Conservation (phyloP, 2,888 invertebrate species). For the Platerodrilus igneus region DNA sequence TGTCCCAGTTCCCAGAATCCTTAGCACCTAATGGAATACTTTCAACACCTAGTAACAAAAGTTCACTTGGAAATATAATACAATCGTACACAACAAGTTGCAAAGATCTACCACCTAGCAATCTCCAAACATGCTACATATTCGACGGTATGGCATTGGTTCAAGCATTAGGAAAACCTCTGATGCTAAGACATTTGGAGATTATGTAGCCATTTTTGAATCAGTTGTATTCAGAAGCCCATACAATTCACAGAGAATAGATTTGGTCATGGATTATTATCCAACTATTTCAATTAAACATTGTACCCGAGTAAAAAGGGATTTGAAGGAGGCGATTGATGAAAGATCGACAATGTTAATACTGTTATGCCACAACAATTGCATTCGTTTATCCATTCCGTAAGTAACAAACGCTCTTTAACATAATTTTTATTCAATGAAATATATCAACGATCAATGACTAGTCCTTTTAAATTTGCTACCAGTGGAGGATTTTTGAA, state of each 20-base stretch:
- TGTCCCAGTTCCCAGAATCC: constrained; percentile 7
- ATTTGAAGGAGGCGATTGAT: no score
- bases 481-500: constrained; percentile 15
- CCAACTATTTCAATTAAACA: no score
- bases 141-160: constrained; percentile 11
- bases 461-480: constrained; percentile 1
- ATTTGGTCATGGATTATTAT: constrained; percentile 14
- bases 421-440: constrained; percentile 17
- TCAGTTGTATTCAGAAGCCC: constrained; percentile 10
- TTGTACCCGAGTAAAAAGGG: no score
- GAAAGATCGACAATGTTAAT: no score
- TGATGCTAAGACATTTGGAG: constrained; percentile 9
- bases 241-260: constrained; percentile 8
- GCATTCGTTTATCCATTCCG: constrained; percentile 22
- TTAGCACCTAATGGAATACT: constrained; percentile 5
- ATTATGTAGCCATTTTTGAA: constrained; percentile 13
- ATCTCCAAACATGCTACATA: constrained; percentile 4
- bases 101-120: constrained; percentile 1
- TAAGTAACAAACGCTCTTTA: constrained; percentile 16
- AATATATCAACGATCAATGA: not conserved
- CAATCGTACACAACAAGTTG: not conserved
- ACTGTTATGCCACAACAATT: constrained; percentile 19
- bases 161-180: constrained; percentile 15
- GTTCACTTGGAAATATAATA: constrained; percentile 3
- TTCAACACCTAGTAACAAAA: constrained; percentile 8